Conservation (phyloP, 2,113 vertebrate species). For the Polypterus senegalus region DNA sequence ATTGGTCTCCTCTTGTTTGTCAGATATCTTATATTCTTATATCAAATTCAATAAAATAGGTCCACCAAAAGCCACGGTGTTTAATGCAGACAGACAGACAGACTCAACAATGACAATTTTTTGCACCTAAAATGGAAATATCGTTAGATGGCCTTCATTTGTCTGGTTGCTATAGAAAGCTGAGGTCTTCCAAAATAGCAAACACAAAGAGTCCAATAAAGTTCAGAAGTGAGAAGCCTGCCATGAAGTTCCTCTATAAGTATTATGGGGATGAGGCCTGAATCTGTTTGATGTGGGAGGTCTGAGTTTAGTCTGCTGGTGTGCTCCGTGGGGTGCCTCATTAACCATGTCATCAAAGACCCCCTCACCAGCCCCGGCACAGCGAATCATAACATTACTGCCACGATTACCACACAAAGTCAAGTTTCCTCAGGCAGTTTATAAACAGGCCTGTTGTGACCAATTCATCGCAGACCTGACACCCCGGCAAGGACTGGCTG, state of each 20-base stretch:
- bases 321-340: slow-evolving; percentile 77
- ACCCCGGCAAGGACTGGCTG: slow-evolving; percentile 63
- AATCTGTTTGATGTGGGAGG: slow-evolving; percentile 96
- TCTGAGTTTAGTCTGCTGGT: slow-evolving; percentile 73
- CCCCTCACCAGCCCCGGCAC: slow-evolving; percentile 55
- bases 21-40: no score
- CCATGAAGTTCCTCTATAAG: slow-evolving; percentile 38
- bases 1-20: no score
- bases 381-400: slow-evolving; percentile 91
- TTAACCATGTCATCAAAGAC: slow-evolving; percentile 98
- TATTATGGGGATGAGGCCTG: slow-evolving; percentile 29
- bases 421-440: slow-evolving; percentile 71
- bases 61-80: no score
- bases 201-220: no score
- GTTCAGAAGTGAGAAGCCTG: slow-evolving; percentile 50
- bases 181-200: no score
- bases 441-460: slow-evolving; percentile 80
- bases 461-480: slow-evolving; percentile 66
- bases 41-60: no score
- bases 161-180: no score
- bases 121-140: no score
- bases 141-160: no score
- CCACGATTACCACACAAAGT: slow-evolving; percentile 88
- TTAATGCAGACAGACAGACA: no score
- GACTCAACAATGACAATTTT: no score